Evolutionary conservation across 2,797 vertebrate species (phyloP).

Genomic region (Hypotaenidia philippensis): DNA sequence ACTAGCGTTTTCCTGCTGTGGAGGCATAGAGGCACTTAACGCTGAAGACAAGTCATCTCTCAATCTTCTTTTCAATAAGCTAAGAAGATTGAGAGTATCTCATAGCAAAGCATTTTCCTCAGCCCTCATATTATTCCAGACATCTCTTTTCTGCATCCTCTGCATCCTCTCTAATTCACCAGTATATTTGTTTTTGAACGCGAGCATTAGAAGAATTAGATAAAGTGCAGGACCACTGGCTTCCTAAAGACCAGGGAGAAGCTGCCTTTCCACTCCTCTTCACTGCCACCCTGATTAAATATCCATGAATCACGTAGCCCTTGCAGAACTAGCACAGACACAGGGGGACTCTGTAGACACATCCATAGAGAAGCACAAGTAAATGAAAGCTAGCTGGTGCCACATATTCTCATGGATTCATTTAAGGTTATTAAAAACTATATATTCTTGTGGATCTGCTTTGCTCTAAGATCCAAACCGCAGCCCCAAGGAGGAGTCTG

Average conservation of each 20-base stretch:
- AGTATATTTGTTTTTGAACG: not conserved
- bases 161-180: not conserved
- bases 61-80: slow-evolving; percentile 20
- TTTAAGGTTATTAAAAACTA: not conserved
- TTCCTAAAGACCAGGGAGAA: not conserved
- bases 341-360: not conserved
- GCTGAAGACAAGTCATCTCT: slow-evolving; percentile 4
- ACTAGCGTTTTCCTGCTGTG: slow-evolving; percentile 5
- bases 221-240: not conserved
- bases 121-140: not conserved
- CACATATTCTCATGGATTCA: not conserved
- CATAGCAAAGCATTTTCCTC: not conserved
- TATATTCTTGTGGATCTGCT: not conserved
- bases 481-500: not conserved
- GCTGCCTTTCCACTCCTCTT: not conserved
- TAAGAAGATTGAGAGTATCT: slow-evolving; percentile 23
- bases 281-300: not conserved
- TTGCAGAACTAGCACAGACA: not conserved
- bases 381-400: not conserved
- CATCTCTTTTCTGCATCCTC: not conserved
- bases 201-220: not conserved
- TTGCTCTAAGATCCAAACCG: not conserved
- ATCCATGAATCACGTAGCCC: not conserved
- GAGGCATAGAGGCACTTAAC: slow-evolving; percentile 35
- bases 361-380: not conserved